Conservation (phyloP, 2,888 invertebrate genomes). For the Andrena praecox region DNA sequence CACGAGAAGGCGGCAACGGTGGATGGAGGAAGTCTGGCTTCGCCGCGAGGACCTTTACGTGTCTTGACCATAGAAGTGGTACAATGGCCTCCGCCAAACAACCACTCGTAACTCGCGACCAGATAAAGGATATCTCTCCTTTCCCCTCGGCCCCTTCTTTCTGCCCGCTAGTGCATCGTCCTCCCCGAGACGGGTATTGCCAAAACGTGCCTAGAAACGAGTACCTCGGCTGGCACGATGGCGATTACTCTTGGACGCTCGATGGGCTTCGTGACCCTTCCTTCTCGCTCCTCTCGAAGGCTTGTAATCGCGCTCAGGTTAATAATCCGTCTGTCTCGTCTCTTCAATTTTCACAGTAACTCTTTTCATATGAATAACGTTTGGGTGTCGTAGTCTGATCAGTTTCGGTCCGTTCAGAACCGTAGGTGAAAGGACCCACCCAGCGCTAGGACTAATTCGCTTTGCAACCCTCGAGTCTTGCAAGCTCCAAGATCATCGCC, state of each 20-base stretch:
- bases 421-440: too few relatives aligned
- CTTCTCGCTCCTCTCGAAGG: not conserved
- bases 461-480: not conserved
- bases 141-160: constrained; percentile 33
- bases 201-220: constrained; percentile 66
- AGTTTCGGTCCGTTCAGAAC: too few relatives aligned
- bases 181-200: constrained; percentile 38
- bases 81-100: constrained; percentile 72
- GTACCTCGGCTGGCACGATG: constrained; percentile 26
- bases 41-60: constrained; percentile 68
- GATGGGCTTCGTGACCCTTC: constrained; percentile 12
- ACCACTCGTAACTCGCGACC: constrained; percentile 73
- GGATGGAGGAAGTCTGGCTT: constrained; percentile 42
- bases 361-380: not conserved
- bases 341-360: constrained; percentile 4
- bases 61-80: constrained; percentile 72
- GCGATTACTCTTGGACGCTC: constrained; percentile 51
- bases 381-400: not conserved
- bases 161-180: constrained; percentile 22
- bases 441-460: not conserved
- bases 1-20: constrained; percentile 15
- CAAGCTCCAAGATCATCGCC: not conserved
- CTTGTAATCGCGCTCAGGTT: not conserved
- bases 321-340: not conserved
- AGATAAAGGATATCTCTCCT: constrained; percentile 67